A percentile compares a stretch with the other conserved stretches of the same genome.
These are phyloP conservation scores for Cyphomyrus plagiostoma DNA, from an alignment of 2,113 vertebrate genomes.

Conservation along the genomic window DNA sequence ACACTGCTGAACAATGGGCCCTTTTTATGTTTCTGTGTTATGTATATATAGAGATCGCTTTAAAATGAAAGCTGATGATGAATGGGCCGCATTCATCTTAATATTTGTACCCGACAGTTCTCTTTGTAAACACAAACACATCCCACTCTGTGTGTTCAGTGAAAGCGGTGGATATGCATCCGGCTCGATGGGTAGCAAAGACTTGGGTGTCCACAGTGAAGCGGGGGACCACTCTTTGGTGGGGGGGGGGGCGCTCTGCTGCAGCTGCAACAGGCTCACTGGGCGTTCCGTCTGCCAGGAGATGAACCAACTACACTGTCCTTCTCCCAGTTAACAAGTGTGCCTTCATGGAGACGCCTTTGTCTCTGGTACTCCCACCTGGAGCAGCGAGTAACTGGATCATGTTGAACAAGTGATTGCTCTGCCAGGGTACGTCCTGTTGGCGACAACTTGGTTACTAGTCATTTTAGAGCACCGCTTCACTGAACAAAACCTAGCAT, in stretches of 20 bases:
- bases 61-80: not conserved
- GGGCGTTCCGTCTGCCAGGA: not conserved
- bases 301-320: not conserved
- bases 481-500: not conserved
- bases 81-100: not conserved
- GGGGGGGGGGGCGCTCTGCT: not conserved
- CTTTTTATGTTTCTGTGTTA: not conserved
- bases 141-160: not conserved
- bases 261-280: not conserved
- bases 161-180: not conserved
- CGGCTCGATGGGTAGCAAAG: not conserved
- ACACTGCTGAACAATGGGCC: not conserved
- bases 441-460: not conserved
- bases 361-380: not conserved
- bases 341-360: not conserved
- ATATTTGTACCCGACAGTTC: not conserved
- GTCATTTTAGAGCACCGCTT: not conserved
- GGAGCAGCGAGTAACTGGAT: not conserved
- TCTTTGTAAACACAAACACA: slow-evolving; percentile 1
- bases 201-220: not conserved
- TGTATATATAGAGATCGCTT: not conserved
- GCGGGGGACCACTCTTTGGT: not conserved
- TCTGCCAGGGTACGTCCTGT: not conserved
- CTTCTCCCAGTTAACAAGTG: not conserved
- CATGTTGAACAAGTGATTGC: not conserved